phyloP scores from a whole-genome alignment of 2,888 invertebrate genomes.

The Anorthoa munda region DNA sequence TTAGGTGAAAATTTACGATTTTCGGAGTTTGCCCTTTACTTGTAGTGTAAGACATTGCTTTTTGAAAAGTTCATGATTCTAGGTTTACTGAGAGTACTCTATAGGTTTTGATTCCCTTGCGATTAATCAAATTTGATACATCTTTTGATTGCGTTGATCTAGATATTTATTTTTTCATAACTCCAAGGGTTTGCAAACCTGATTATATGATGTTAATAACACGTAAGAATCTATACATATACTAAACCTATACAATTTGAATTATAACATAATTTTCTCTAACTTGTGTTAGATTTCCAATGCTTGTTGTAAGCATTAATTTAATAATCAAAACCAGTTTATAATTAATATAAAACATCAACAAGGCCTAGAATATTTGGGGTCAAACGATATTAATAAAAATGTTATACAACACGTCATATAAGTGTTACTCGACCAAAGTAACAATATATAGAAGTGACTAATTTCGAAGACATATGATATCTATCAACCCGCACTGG shows the following conservation, averaged over 20 bases:
- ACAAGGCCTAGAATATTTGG: constrained; percentile 5
- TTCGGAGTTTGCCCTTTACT: too few relatives aligned
- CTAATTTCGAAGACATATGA: too few relatives aligned
- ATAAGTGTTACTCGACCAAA: constrained; percentile 10
- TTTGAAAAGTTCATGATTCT: too few relatives aligned
- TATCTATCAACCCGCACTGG: too few relatives aligned
- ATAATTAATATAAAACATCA: background rate
- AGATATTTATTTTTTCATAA: too few relatives aligned
- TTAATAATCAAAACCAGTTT: constrained; percentile 1
- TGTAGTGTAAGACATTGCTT: too few relatives aligned
- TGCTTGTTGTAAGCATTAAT: background rate
- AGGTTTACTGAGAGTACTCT: too few relatives aligned
- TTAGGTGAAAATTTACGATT: too few relatives aligned
- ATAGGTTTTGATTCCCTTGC: too few relatives aligned
- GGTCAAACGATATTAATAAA: background rate
- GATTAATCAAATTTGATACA: too few relatives aligned
- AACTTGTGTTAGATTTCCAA: background rate
- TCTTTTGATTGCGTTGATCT: too few relatives aligned
- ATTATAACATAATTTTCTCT: background rate
- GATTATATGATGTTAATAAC: background rate
- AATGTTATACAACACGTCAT: constrained; percentile 1
- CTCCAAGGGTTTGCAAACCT: too few relatives aligned
- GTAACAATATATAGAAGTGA: background rate
- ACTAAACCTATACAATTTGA: background rate
- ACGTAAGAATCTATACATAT: background rate